Conservation (phyloP, 2,113 vertebrate genomes). For the Melanocharis versteri region DNA sequence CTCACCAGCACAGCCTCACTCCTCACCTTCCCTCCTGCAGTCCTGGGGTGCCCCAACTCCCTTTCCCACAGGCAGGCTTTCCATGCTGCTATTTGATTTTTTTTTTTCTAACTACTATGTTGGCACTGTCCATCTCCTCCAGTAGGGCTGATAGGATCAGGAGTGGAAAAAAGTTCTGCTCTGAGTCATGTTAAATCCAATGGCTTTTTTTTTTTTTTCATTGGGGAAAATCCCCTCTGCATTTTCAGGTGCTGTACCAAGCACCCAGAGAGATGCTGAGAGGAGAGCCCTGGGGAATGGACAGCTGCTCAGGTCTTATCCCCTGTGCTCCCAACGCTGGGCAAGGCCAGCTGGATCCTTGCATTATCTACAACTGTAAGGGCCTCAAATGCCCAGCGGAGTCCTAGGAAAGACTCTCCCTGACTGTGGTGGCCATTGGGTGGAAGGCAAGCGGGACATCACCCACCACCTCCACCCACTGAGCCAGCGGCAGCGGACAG, state of each 20-base stretch:
- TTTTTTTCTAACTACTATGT: background rate
- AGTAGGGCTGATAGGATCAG: background rate
- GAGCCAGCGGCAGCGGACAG: fast-evolving
- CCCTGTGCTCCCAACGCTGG: background rate
- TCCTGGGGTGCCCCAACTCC: background rate
- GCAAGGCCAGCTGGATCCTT: background rate
- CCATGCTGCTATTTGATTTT: slow-evolving; percentile 24
- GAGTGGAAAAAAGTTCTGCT: background rate
- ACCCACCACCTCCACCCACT: background rate
- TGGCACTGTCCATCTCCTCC: background rate
- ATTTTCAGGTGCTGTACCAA: background rate
- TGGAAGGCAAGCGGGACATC: background rate
- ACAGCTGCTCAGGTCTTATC: background rate
- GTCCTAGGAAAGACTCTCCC: background rate
- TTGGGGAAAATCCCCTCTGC: background rate
- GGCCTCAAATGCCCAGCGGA: background rate
- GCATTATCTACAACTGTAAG: background rate
- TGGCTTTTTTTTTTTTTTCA: background rate
- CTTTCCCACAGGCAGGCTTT: background rate
- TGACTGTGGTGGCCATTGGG: background rate
- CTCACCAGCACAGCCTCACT: background rate
- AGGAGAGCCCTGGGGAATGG: background rate
- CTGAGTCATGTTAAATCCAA: background rate
- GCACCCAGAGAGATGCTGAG: background rate
- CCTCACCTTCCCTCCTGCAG: background rate